These are phyloP conservation scores for Pegoplata infirma DNA, from an alignment of 2,888 invertebrate species.

Conservation along the genomic window DNA sequence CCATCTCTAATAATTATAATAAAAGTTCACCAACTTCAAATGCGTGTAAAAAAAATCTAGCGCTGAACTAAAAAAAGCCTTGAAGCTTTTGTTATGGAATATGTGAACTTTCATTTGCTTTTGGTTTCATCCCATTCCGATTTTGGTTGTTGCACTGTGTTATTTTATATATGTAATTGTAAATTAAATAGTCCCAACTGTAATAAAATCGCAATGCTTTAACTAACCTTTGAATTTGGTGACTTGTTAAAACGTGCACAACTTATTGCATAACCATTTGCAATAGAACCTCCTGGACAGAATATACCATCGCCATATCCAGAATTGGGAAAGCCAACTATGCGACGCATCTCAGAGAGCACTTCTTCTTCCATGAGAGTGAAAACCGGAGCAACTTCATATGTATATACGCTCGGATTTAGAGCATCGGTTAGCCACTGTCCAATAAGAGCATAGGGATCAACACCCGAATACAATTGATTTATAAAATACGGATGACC, in stretches of 20 bases:
- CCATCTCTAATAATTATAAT: too few species aligned
- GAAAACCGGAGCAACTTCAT: slow-evolving; percentile 93
- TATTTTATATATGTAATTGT: too few species aligned
- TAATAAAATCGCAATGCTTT: background rate
- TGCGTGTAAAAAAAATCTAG: too few species aligned
- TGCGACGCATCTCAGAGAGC: slow-evolving; percentile 86
- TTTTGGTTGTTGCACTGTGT: too few species aligned
- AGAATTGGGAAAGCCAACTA: slow-evolving; percentile 86
- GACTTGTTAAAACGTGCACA: slow-evolving; percentile 86
- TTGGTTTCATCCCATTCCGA: too few species aligned
- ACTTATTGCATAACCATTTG: slow-evolving; percentile 94
- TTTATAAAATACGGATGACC: slow-evolving; percentile 94
- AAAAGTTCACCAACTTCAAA: too few species aligned
- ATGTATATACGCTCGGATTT: slow-evolving; percentile 93
- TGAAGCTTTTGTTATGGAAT: too few species aligned
- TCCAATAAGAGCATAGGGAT: slow-evolving; percentile 90
- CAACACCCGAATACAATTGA: slow-evolving; percentile 90
- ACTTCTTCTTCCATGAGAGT: slow-evolving; percentile 92
- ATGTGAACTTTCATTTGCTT: too few species aligned
- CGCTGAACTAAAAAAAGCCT: too few species aligned
- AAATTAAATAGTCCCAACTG: too few species aligned
- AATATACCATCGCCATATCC: slow-evolving; percentile 91
- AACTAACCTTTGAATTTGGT: slow-evolving; percentile 85
- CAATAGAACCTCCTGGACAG: slow-evolving; percentile 93
- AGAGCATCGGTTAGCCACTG: slow-evolving; percentile 92